Evolutionary conservation across 2,888 invertebrate genomes (phyloP).

Genomic region (Mesochorus sp.): DNA sequence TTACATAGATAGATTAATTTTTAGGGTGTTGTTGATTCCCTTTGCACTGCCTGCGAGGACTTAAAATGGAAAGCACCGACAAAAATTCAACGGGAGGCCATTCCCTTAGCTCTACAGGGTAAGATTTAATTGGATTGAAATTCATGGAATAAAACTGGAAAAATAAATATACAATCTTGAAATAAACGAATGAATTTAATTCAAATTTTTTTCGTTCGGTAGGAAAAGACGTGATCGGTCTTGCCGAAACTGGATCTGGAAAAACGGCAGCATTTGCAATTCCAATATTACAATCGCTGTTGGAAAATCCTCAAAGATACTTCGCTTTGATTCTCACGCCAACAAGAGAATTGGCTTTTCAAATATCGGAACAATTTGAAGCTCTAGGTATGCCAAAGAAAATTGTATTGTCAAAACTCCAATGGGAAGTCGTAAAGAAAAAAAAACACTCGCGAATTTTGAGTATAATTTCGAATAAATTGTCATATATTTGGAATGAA

Average conservation of each 20-base stretch:
- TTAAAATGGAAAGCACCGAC: slow-evolving; percentile 97
- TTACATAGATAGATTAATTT: slow-evolving; percentile 59
- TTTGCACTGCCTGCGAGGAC: slow-evolving; percentile 95
- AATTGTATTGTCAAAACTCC: not conserved
- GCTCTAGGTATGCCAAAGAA: slow-evolving; percentile 89
- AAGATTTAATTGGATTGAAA: slow-evolving; percentile 71
- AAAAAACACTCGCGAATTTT: too few species aligned
- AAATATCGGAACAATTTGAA: slow-evolving; percentile 99
- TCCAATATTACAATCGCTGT: slow-evolving; percentile 95
- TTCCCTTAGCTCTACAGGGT: slow-evolving; percentile 95
- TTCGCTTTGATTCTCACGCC: slow-evolving; percentile 97
- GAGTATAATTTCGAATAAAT: too few species aligned
- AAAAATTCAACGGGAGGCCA: slow-evolving; percentile 96
- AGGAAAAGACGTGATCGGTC: slow-evolving; percentile 91
- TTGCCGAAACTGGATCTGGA: slow-evolving; percentile 95
- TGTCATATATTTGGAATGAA: too few species aligned
- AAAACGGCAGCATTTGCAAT: slow-evolving; percentile 99
- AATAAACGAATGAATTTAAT: not conserved
- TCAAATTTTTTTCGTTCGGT: slow-evolving; percentile 75
- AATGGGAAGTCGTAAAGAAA: too few species aligned
- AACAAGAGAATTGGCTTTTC: slow-evolving; percentile 98
- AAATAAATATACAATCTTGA: too few species aligned
- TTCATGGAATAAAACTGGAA: too few species aligned
- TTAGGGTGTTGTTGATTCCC: slow-evolving; percentile 94
- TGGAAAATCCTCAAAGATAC: slow-evolving; percentile 96